These are phyloP conservation scores for Tenthredo mesomela DNA, from an alignment of 2,888 invertebrate species.

Conservation along the genomic window DNA sequence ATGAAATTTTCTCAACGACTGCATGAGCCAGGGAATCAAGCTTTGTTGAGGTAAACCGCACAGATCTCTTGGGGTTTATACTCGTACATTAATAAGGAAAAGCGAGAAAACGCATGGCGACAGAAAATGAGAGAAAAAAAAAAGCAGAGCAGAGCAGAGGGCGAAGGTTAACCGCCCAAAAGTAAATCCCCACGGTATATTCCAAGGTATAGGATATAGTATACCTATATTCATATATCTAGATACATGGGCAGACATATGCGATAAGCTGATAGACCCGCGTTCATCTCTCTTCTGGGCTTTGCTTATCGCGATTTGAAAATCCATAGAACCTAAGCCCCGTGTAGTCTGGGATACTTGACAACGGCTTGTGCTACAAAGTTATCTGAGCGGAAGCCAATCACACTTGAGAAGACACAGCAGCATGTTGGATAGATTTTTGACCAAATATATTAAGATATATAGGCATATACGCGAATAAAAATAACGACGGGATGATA, in stretches of 20 bases:
- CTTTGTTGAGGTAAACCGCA: constrained; percentile 6
- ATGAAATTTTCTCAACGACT: background rate
- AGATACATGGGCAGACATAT: constrained; percentile 4
- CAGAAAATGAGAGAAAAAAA: background rate
- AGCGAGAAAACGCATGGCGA: constrained; percentile 17
- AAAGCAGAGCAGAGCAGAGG: constrained; percentile 25
- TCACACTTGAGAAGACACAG: background rate
- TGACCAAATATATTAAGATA: background rate
- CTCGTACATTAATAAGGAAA: constrained; percentile 21
- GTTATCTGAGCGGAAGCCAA: constrained; percentile 27
- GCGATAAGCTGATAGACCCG: constrained; percentile 40
- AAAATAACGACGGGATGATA: background rate
- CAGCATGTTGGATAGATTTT: background rate
- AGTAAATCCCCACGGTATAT: constrained; percentile 7
- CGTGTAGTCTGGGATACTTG: constrained; percentile 24
- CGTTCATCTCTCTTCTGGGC: background rate
- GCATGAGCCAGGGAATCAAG: constrained; percentile 8
- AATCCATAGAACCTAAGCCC: constrained; percentile 8
- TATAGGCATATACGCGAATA: background rate
- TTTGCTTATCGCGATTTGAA: constrained; percentile 27
- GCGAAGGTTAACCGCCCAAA: constrained; percentile 29
- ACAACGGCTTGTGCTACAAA: background rate
- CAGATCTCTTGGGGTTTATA: background rate
- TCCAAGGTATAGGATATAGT: background rate
- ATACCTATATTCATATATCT: background rate